Percentiles rank a stretch among this genome's conserved stretches.
Evolutionary conservation across 2,797 vertebrate genomes (phyloP).

Genomic region (Sebastes variabilis): DNA sequence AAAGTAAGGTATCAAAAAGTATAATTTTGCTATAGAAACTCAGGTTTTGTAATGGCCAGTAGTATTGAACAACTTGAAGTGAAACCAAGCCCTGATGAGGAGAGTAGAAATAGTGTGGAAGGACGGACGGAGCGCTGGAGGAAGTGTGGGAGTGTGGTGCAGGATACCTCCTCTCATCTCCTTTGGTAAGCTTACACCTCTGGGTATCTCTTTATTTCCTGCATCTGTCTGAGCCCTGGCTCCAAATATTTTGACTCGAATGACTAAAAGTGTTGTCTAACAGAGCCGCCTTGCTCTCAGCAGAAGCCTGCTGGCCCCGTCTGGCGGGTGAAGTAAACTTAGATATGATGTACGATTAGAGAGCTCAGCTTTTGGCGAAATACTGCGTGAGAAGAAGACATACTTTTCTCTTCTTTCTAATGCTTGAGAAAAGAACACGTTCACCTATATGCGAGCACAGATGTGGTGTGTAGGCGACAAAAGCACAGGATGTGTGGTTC

Average conservation of each 20-base stretch:
- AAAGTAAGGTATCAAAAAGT: neutral
- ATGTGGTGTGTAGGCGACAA: slow-evolving; percentile 72
- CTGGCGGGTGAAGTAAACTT: slow-evolving; percentile 12
- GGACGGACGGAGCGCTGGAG: slow-evolving; percentile 19
- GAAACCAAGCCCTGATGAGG: neutral
- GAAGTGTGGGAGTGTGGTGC: slow-evolving; percentile 55
- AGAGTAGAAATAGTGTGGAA: slow-evolving; percentile 1
- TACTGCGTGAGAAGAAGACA: slow-evolving; percentile 1
- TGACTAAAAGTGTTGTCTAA: slow-evolving; percentile 33
- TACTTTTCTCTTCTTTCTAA: neutral
- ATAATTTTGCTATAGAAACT: neutral
- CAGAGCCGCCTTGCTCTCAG: slow-evolving; percentile 20
- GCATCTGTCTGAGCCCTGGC: slow-evolving; percentile 34
- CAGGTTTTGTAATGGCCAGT: neutral
- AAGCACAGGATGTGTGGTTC: slow-evolving; percentile 81
- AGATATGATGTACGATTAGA: slow-evolving; percentile 29
- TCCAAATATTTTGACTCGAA: slow-evolving; percentile 62
- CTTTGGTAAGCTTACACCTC: slow-evolving; percentile 59
- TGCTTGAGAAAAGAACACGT: slow-evolving; percentile 32
- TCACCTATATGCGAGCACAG: slow-evolving; percentile 55
- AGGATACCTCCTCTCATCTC: slow-evolving; percentile 67
- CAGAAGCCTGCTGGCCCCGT: slow-evolving; percentile 31
- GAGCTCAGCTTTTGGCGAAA: slow-evolving; percentile 8
- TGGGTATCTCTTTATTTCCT: slow-evolving; percentile 64
- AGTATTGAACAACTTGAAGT: neutral